Evolutionary conservation across 2,113 vertebrate species (phyloP), one percentile per base, ranked within the genome.

Genomic region (Engraulis encrasicolus): DNA sequence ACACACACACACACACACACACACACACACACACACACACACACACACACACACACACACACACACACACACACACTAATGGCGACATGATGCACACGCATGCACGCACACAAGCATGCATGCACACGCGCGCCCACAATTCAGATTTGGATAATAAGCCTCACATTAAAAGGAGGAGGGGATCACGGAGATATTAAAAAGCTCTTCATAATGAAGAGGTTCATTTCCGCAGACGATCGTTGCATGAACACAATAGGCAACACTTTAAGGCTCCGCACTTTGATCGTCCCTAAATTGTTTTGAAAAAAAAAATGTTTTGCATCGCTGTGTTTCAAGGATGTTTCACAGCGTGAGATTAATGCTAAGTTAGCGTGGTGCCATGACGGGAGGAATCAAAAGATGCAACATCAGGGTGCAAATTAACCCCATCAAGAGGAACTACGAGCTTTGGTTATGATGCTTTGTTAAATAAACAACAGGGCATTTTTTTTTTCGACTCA

Each of bases 131-230:
- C 40, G 3, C 9, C n/a, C n/a, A n/a, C n/a, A n/a, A n/a, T n/a
- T n/a, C n/a, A n/a, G n/a, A n/a, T 45, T 34, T 23, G 79, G 20
- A 27, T 50, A 38, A 81, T 54, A 31, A 54, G 79, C 48, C 52
- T 79, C 11, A 34, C 15, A 74, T 45, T 3, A 45, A 3, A 45
- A 45, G 40, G 58, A 37, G 58, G 48, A 31, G 23, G 58, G 31
- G 78, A 36, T 79, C 37, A 45, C 23, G 20, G 17, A 20, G 19
- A 84, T 79, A 84, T 45, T 6, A 37, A 54, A 50, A 84, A 80
- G 45, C 40, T 19, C 54, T 45, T 18, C 31, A 50, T 9, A 45
- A 50, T 66, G 58, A 66, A 66, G 58, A 66, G 58, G 58, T 66
- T 66, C 58, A 66, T 66, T 66, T 66, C 58, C 58, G 58, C 58